phyloP scores from a whole-genome alignment of 2,888 invertebrate species.

The Acanthacorydalis orientalis region DNA sequence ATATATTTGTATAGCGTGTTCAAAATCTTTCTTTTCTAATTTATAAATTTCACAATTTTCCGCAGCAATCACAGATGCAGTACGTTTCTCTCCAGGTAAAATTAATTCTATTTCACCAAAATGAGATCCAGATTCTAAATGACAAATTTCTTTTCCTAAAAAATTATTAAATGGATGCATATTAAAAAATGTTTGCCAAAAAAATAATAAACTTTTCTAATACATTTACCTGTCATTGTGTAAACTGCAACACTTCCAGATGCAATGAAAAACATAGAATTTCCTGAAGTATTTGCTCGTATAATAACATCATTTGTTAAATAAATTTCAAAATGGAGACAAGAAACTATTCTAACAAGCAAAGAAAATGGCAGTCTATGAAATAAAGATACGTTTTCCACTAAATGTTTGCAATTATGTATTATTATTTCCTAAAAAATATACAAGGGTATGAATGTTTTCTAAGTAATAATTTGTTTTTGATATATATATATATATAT shows the following conservation, averaged over 20 bases:
- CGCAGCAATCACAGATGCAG: slow-evolving; percentile 24
- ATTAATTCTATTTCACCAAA: slow-evolving; percentile 32
- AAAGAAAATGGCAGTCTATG: slow-evolving; percentile 30
- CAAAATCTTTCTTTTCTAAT: slow-evolving; percentile 24
- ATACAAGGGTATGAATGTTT: too few species aligned
- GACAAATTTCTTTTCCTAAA: slow-evolving; percentile 24
- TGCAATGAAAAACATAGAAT: slow-evolving; percentile 39
- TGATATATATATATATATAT: too few species aligned
- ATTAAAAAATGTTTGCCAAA: too few species aligned
- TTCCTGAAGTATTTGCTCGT: slow-evolving; percentile 29
- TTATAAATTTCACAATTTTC: slow-evolving; percentile 26
- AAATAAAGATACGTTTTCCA: slow-evolving; percentile 36
- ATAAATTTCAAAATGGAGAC: slow-evolving; percentile 31
- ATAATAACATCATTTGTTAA: slow-evolving; percentile 35
- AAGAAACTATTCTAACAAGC: slow-evolving; percentile 30
- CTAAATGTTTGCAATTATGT: slow-evolving; percentile 33
- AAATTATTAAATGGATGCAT: too few species aligned
- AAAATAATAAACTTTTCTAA: too few species aligned
- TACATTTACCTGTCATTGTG: slow-evolving; percentile 27
- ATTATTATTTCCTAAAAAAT: slow-evolving; percentile 30
- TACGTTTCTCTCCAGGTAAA: slow-evolving; percentile 19
- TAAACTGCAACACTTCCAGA: slow-evolving; percentile 36
- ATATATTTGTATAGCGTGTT: slow-evolving; percentile 25
- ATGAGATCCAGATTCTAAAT: slow-evolving; percentile 37
- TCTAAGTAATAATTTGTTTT: too few species aligned